Base-by-base conservation (phyloP, 2,888 invertebrate genomes). In the Helleia helle region DNA sequence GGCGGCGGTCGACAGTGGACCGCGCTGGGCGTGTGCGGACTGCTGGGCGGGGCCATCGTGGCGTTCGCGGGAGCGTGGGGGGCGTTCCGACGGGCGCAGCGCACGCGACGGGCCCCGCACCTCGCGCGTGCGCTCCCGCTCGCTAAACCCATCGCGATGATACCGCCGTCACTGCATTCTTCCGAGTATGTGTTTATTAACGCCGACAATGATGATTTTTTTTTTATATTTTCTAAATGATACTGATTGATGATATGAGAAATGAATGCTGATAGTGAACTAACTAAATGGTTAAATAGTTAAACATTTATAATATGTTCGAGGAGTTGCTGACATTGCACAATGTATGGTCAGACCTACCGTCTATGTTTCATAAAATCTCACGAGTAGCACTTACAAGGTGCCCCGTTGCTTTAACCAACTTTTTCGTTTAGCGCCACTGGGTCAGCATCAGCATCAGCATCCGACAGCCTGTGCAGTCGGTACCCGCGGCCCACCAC, bases 401-500 rank as follows among this genome's bases (percentile, higher is more conserved):
- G n/a, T n/a, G n/a, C n/a, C n/a, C n/a, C n/a, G n/a, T n/a, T n/a
- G n/a, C n/a, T n/a, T n/a, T n/a, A n/a, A n/a, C n/a, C n/a, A n/a
- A n/a, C n/a, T n/a, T 15, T 34, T 11, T 25, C 11, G 34, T 43
- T n/a, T 26, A 52, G 49, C 26, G 48, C 42, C 4, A 47, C 46
- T 8, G 46, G 38, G 1, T 52, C 52, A 7, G 52, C 47, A 1
- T 52, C 52, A 0, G 52, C 47, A 1, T 52, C 52, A 0, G 92
- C 92, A 0, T 90, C 91, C 55, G 91, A 90, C 51, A 91, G 75
- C 56, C 59, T 89, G 13, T 88, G 90, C 52, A 88, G 87, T 51
- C 90, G 81, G 18, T 94, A 94, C 75, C 94, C 96, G n/a, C 88
- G 91, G 41, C 93, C 93, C 62, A 93, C 93, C 0, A 86, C 95